Evolutionary conservation across 30 jellyfish, hydroid and myxozoan species (phyloP), one percentile per base, ranked within the genome.

Genomic region (Mastigias papua): DNA sequence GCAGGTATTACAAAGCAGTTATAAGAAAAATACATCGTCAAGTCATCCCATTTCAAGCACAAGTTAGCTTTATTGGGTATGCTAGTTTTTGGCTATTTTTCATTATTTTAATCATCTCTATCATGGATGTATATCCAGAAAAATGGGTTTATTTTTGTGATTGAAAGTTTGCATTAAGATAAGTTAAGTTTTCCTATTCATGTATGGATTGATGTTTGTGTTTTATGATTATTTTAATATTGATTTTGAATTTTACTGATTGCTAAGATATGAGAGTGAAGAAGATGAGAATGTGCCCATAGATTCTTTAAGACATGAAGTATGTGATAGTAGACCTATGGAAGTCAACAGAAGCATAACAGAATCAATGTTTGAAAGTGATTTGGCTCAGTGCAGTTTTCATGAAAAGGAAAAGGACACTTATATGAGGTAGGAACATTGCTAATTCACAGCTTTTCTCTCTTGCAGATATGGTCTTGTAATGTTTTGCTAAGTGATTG

Each of bases 51-150:
- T 51, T 49, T 33, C 57, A 48, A 50, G 88, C 66, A 0, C 34
- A 77, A 58, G 88, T 77, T 19, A 63, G 78, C 6, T 77, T 28
- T 32, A 17, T 77, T 50, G 88, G 76, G 88, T 77, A 58, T 29
- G 42, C 46, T 63, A 37, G 11, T 11, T 37, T 37, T 37, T 3
- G 54, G 54, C 54, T 11, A 37, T 37, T 37, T 37, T 11, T 37
- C 11, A 3, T 37, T 37, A n/a, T n/a, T n/a, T n/a, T n/a, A n/a
- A n/a, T n/a, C n/a, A n/a, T n/a, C n/a, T n/a, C n/a, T n/a, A n/a
- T n/a, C n/a, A n/a, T n/a, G n/a, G n/a, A n/a, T n/a, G n/a, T n/a
- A n/a, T n/a, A n/a, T n/a, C n/a, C n/a, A n/a, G n/a, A n/a, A n/a
- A n/a, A n/a, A n/a, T n/a, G n/a, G n/a, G n/a, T n/a, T n/a, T n/a